phyloP scores from a whole-genome alignment of 1,140 invertebrate genomes.

The Popillia japonica region DNA sequence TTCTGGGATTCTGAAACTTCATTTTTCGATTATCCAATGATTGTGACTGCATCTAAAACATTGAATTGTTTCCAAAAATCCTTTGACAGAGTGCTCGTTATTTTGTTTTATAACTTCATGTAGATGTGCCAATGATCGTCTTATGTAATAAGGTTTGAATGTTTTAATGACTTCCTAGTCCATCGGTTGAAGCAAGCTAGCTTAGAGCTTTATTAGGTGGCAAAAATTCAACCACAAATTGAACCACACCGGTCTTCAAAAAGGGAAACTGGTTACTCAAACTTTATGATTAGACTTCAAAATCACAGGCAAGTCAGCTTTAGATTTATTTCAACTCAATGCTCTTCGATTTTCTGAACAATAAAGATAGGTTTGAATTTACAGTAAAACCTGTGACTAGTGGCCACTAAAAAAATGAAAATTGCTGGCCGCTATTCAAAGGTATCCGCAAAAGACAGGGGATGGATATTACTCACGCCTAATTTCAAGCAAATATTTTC shows the following conservation, averaged over 20 bases:
- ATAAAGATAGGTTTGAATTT: no score
- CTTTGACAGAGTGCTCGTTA: neutral
- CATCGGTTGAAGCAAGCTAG: neutral
- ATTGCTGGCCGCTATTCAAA: no score
- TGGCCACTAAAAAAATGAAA: no score
- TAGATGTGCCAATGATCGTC: slow-evolving; percentile 12
- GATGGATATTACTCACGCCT: no score
- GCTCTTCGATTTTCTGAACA: no score
- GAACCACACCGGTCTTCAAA: neutral
- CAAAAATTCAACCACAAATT: neutral
- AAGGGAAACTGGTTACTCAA: neutral
- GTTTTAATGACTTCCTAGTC: neutral
- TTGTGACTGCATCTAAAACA: slow-evolving; percentile 33
- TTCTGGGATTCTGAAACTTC: slow-evolving; percentile 21
- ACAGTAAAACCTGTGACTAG: no score
- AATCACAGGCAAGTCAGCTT: neutral
- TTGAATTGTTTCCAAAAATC: slow-evolving; percentile 36
- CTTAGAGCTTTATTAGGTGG: no score
- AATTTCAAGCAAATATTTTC: no score
- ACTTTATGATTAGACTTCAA: no score
- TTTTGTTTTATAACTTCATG: slow-evolving; percentile 6
- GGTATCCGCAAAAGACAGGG: no score
- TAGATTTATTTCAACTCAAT: neutral
- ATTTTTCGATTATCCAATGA: slow-evolving; percentile 9
- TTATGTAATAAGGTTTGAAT: neutral